Conservation (phyloP, 2,888 invertebrate species). For the Bhutanitis thaidina region DNA sequence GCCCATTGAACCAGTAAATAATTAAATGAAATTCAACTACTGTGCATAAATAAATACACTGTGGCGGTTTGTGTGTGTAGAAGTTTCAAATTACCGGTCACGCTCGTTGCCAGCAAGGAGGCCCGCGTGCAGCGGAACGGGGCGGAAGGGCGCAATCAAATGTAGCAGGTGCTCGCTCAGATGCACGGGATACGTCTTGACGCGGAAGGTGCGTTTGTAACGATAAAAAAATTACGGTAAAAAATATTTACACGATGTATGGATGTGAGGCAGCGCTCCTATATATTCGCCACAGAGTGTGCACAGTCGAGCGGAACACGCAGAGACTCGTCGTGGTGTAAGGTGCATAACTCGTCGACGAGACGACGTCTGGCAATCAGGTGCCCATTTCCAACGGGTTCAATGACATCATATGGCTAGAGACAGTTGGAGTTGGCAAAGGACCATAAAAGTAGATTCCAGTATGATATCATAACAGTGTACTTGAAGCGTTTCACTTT, state of each 20-base stretch:
- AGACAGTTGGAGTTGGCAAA: too few relatives aligned
- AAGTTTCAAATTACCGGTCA: slow-evolving; percentile 35
- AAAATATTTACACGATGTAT: too few relatives aligned
- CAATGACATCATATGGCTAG: not conserved
- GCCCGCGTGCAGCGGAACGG: slow-evolving; percentile 32
- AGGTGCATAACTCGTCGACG: not conserved
- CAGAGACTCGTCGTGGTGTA: not conserved
- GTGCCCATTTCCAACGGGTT: not conserved
- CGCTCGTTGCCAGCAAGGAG: slow-evolving; percentile 29
- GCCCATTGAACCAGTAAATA: too few relatives aligned
- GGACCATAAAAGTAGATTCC: too few relatives aligned
- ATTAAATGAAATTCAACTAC: too few relatives aligned
- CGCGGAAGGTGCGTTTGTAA: not conserved
- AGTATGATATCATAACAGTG: too few relatives aligned
- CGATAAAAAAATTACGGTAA: not conserved
- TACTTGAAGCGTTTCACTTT: too few relatives aligned
- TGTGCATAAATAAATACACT: not conserved
- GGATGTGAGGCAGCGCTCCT: too few relatives aligned
- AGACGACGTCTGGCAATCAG: slow-evolving; percentile 1
- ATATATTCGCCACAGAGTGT: too few relatives aligned
- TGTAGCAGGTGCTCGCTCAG: slow-evolving; percentile 32
- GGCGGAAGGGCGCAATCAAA: slow-evolving; percentile 47
- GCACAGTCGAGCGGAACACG: too few relatives aligned
- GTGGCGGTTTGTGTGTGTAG: not conserved
- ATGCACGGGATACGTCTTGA: not conserved